Percentiles rank a stretch among this genome's conserved stretches.
Conservation (phyloP, 2,888 invertebrate genomes). For the Oxycera nigricornis region DNA sequence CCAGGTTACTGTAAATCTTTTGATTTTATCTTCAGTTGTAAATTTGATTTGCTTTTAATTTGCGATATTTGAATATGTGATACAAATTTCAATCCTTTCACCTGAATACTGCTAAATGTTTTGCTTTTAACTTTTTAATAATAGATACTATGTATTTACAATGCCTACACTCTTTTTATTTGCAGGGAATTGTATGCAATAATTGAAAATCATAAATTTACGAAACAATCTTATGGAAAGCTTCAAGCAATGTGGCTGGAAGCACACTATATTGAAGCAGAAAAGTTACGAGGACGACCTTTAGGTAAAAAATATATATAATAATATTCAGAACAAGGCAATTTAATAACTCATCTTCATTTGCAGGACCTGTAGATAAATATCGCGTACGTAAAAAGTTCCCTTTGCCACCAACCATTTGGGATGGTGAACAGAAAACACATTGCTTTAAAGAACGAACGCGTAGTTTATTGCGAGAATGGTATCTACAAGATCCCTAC, state of each 20-base stretch:
- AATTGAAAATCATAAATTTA: conserved; percentile 88
- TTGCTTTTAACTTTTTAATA: too few relatives aligned
- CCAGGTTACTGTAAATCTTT: too few relatives aligned
- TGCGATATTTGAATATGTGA: too few relatives aligned
- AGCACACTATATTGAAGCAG: conserved; percentile 92
- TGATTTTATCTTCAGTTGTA: too few relatives aligned
- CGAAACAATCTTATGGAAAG: conserved; percentile 87
- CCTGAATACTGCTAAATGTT: too few relatives aligned
- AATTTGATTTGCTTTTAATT: too few relatives aligned
- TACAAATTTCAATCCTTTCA: too few relatives aligned
- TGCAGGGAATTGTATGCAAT: conserved; percentile 83
- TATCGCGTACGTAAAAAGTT: conserved; percentile 93
- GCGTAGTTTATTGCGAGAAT: conserved; percentile 91
- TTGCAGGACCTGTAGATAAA: conserved; percentile 83
- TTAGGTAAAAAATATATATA: conserved; percentile 64
- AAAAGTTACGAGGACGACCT: conserved; percentile 87
- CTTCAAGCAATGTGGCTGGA: conserved; percentile 93
- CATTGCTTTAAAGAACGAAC: conserved; percentile 97
- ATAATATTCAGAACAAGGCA: conserved; percentile 35
- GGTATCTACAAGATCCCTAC: conserved; percentile 98
- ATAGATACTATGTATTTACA: too few relatives aligned
- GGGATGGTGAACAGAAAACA: conserved; percentile 96
- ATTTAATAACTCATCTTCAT: not conserved
- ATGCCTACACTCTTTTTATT: conserved; percentile 15
- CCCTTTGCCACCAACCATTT: conserved; percentile 88